These are phyloP conservation scores for Plusia festucae DNA, from an alignment of 2,888 invertebrate species.

Conservation along the genomic window DNA sequence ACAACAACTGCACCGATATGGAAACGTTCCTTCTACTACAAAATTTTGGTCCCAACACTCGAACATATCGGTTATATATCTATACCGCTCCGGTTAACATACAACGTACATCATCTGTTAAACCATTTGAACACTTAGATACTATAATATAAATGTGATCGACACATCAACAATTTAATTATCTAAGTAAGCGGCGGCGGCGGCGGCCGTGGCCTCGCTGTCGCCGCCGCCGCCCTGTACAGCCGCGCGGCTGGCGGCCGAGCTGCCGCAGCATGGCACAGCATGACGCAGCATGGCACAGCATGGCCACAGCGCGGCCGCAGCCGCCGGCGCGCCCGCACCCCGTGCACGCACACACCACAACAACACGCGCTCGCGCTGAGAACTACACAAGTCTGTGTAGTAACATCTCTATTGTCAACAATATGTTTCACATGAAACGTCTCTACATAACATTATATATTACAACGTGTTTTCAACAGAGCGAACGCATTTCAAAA, in stretches of 20 bases:
- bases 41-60: conserved; percentile 84
- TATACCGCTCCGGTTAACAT: conserved; percentile 56
- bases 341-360: not conserved
- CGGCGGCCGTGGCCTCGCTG: conserved; percentile 37
- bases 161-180: conserved; percentile 78
- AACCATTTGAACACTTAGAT: conserved; percentile 77
- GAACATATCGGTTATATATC: conserved; percentile 65
- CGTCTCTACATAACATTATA: conserved; percentile 37
- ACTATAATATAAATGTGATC: conserved; percentile 76
- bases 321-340: not conserved
- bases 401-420: conserved; percentile 26
- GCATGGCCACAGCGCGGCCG: not conserved
- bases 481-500: conserved; percentile 37
- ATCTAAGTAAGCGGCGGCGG: conserved; percentile 67
- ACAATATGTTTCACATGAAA: conserved; percentile 18
- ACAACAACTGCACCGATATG: conserved; percentile 76
- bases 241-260: conserved; percentile 2
- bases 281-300: conserved; percentile 5
- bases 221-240: conserved; percentile 30
- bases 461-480: conserved; percentile 40
- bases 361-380: conserved; percentile 23
- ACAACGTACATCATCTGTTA: conserved; percentile 71
- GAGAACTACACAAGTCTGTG: conserved; percentile 40
- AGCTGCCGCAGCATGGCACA: conserved; percentile 14
- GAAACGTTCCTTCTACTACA: conserved; percentile 68